phyloP scores from a whole-genome alignment of 1,140 invertebrate species.

The Acromyrmex echinatior region DNA sequence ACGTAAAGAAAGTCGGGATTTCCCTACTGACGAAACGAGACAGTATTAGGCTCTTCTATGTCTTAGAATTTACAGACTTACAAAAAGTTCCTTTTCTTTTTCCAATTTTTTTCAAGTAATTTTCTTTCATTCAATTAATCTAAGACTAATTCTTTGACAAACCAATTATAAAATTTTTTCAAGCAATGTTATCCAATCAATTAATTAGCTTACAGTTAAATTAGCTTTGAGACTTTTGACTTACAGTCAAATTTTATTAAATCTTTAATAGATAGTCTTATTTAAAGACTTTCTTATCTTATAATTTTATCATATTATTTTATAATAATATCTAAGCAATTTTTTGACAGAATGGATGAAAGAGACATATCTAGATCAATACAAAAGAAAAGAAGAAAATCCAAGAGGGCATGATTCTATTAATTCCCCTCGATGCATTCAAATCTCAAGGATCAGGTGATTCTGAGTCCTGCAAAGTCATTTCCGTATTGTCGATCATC shows the following conservation, averaged over 20 bases:
- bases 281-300: background rate
- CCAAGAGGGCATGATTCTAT: background rate
- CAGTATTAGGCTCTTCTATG: background rate
- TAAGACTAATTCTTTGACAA: background rate
- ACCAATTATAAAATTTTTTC: background rate
- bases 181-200: background rate
- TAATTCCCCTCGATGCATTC: background rate
- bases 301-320: background rate
- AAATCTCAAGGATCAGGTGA: background rate
- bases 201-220: background rate
- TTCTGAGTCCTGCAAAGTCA: background rate
- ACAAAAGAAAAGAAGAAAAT: background rate
- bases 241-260: background rate
- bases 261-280: background rate
- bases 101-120: background rate
- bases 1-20: background rate
- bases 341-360: background rate
- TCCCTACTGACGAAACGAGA: background rate
- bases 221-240: background rate
- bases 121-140: background rate
- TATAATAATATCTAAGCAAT: background rate
- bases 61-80: background rate
- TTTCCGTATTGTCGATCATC: constrained; percentile 9
- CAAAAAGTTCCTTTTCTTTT: background rate
- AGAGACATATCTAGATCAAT: background rate